A percentile compares a stretch with the other conserved stretches of the same genome.
These are phyloP conservation scores for Marmota flaviventris DNA, from an alignment of 2,113 vertebrate genomes.

Conservation along the genomic window DNA sequence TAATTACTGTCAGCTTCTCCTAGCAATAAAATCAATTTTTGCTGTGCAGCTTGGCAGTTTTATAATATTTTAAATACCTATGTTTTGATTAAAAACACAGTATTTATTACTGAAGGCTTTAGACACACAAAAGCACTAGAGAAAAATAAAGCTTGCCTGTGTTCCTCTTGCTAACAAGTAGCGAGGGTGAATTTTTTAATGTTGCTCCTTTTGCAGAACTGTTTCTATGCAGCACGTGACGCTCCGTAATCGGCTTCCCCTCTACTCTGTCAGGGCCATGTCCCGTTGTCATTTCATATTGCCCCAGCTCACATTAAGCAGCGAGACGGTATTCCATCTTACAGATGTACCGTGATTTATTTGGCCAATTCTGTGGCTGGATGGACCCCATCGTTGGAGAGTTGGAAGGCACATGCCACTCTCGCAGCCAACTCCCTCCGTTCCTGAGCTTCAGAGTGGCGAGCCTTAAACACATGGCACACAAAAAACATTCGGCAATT, in stretches of 20 bases:
- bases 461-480: not conserved
- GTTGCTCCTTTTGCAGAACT: too few species aligned
- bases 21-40: not conserved
- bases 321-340: not conserved
- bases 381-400: not conserved
- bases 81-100: not conserved
- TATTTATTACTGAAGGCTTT: not conserved
- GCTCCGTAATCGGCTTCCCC: not conserved
- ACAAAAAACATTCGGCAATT: slow-evolving; percentile 28
- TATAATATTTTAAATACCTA: slow-evolving; percentile 46
- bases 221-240: not conserved
- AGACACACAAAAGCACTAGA: not conserved
- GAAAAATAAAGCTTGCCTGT: not conserved
- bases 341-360: not conserved
- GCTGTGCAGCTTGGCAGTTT: not conserved
- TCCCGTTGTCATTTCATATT: not conserved
- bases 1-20: not conserved
- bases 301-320: not conserved
- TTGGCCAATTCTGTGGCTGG: slow-evolving; percentile 32
- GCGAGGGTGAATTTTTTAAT: not conserved
- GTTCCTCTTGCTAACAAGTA: accelerated
- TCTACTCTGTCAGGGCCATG: not conserved
- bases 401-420: not conserved
- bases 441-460: slow-evolving; percentile 8
- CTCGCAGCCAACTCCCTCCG: not conserved